These are phyloP conservation scores for Helicoverpa armigera DNA, from an alignment of 1,140 invertebrate species.

Conservation along the genomic window DNA sequence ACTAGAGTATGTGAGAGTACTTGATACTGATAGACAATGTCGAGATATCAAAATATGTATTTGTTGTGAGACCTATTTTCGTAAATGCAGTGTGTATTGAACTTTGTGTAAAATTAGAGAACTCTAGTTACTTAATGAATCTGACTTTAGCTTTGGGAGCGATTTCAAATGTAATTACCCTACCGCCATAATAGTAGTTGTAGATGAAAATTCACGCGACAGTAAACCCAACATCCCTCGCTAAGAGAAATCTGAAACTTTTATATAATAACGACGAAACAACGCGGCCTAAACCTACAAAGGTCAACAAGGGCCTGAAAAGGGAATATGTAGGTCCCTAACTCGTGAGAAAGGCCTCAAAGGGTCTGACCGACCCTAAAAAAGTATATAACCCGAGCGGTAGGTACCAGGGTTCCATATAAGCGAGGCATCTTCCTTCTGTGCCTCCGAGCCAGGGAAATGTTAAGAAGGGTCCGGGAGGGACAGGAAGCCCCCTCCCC, in stretches of 20 bases:
- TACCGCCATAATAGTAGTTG: background rate
- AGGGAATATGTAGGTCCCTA: constrained; percentile 80
- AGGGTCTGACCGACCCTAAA: constrained; percentile 82
- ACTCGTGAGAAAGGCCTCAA: constrained; percentile 74
- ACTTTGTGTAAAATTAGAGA: no score
- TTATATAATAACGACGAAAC: constrained; percentile 59
- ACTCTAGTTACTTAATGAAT: no score
- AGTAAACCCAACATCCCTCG: constrained; percentile 16
- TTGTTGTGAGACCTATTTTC: no score
- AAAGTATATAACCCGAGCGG: constrained; percentile 82
- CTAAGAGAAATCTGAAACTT: constrained; percentile 53
- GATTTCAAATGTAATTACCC: background rate
- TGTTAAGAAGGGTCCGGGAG: constrained; percentile 84
- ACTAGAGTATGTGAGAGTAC: no score
- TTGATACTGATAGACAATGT: no score
- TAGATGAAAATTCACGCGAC: constrained; percentile 39
- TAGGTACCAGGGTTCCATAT: constrained; percentile 82
- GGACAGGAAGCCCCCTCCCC: constrained; percentile 71
- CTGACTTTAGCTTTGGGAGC: no score
- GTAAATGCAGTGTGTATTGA: no score
- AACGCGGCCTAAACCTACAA: constrained; percentile 66
- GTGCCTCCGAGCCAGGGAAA: constrained; percentile 82
- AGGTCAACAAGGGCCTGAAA: constrained; percentile 77
- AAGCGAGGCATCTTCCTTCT: constrained; percentile 82
- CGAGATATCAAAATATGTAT: no score